A percentile compares a stretch with the other conserved stretches of the same genome.
Evolutionary conservation across 2,888 invertebrate genomes (phyloP).

Genomic region (Nineta flava): DNA sequence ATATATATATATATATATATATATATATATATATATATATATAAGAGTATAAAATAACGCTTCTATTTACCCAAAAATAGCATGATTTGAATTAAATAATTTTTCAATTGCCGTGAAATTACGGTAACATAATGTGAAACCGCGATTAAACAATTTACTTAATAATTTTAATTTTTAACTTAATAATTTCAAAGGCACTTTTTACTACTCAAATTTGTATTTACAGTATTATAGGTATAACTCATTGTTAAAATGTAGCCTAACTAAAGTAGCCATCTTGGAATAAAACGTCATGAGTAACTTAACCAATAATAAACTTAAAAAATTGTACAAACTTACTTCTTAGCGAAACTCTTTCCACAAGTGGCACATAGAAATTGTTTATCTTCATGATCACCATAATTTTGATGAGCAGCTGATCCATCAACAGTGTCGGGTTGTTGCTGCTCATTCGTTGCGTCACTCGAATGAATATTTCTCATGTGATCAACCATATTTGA

Average conservation of each 20-base stretch:
- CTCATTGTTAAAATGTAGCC: too few relatives aligned
- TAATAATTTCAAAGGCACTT: too few relatives aligned
- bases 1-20: conserved; percentile 2
- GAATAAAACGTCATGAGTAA: too few relatives aligned
- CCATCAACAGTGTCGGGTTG: not conserved
- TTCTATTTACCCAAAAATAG: not conserved
- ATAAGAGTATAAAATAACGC: not conserved
- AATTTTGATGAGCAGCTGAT: conserved; percentile 6
- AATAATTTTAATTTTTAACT: too few relatives aligned
- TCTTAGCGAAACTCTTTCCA: conserved; percentile 29
- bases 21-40: not conserved
- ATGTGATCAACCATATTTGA: conserved; percentile 47
- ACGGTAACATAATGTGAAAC: not conserved
- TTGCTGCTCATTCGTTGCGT: conserved; percentile 1
- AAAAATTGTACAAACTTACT: too few relatives aligned
- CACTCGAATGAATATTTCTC: conserved; percentile 34
- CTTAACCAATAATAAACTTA: too few relatives aligned
- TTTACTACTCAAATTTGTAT: too few relatives aligned
- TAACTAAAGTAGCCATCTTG: too few relatives aligned
- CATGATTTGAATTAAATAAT: not conserved
- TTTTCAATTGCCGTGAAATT: not conserved
- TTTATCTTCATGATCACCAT: conserved; percentile 14
- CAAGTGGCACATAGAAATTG: conserved; percentile 29
- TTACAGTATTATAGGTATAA: too few relatives aligned
- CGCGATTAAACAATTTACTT: not conserved